Evolutionary conservation across 92 coral and sea anemone species (phyloP), one percentile per base, ranked within the genome.

Genomic region (Umimayanthus chanpuru): DNA sequence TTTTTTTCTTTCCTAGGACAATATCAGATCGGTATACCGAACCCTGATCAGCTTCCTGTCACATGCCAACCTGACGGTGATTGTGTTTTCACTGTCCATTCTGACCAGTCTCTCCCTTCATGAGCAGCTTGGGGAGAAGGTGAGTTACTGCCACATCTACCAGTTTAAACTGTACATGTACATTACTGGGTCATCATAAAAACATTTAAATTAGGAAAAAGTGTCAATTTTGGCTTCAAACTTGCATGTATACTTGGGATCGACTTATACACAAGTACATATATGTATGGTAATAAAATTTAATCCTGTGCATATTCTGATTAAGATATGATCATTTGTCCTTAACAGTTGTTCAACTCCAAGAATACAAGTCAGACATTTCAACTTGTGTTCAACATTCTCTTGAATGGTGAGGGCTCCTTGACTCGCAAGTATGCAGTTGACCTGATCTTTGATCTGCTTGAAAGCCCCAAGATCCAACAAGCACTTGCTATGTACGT

Each of bases 101-200:
- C 88, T 97, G 43, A 95, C 98, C 73, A 97, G 99, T 80, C 95
- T 97, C 36, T 95, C 98, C 41, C 93, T 96, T 39, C 94, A 96
- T 81, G 99, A 97, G 56, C 99, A 95, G 87, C 91, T 96, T 29
- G 99, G 99, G 23, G 99, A 97, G 81, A 95, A 95, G 99, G 99
- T 95, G 85, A 1, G 39, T 64, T 55, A 53, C 58, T 53, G 58
- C 18, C 58, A 53, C 36, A 32, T 32, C 36, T 32, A 32, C 36
- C 2, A 2, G 36, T 32, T 32, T 32, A 2, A 32, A 32, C 36
- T 32, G 36, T 32, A 32, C 36, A 32, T 32, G 36, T 32, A 32
- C 36, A 0, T 32, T 32, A 32, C 36, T 32, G 0, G 36, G 36
- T 32, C 36, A 32, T 32, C 36, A 32, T 32, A 2, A 32, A 32